Percentiles rank a stretch among this genome's conserved stretches.
Conservation (phyloP, 2,888 invertebrate species). For the Xylophagus ater region DNA sequence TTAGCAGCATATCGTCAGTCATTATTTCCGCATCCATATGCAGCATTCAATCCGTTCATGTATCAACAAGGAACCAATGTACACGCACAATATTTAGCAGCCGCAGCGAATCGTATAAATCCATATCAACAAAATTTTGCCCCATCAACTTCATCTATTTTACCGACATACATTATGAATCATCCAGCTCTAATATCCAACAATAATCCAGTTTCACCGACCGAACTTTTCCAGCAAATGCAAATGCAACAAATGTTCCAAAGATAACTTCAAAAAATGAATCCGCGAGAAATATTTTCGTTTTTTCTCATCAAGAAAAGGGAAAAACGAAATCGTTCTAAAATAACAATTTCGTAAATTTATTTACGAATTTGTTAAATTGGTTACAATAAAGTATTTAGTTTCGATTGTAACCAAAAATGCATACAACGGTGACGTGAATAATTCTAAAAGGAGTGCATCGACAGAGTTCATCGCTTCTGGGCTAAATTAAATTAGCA, state of each 20-base stretch:
- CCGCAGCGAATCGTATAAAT: constrained; percentile 27
- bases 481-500: too few relatives aligned
- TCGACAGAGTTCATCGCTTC: too few relatives aligned
- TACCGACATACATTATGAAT: constrained; percentile 2
- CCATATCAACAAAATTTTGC: constrained; percentile 19
- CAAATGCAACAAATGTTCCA: constrained; percentile 29
- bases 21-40: constrained; percentile 37
- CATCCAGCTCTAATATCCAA: background rate
- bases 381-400: too few relatives aligned
- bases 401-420: too few relatives aligned
- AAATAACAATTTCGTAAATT: too few relatives aligned
- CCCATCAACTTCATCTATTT: constrained; percentile 9
- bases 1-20: constrained; percentile 80
- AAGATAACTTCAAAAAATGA: too few relatives aligned
- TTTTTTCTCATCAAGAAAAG: too few relatives aligned
- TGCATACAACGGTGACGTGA: too few relatives aligned
- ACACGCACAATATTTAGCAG: constrained; percentile 26
- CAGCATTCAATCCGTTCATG: constrained; percentile 33
- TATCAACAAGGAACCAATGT: constrained; percentile 13
- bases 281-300: too few relatives aligned
- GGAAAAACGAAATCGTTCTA: too few relatives aligned
- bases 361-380: too few relatives aligned
- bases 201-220: constrained; percentile 38
- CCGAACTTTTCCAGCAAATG: constrained; percentile 40
- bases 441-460: too few relatives aligned